Conservation (phyloP, 2,797 vertebrate species). For the Microctenopoma steveboyesi region DNA sequence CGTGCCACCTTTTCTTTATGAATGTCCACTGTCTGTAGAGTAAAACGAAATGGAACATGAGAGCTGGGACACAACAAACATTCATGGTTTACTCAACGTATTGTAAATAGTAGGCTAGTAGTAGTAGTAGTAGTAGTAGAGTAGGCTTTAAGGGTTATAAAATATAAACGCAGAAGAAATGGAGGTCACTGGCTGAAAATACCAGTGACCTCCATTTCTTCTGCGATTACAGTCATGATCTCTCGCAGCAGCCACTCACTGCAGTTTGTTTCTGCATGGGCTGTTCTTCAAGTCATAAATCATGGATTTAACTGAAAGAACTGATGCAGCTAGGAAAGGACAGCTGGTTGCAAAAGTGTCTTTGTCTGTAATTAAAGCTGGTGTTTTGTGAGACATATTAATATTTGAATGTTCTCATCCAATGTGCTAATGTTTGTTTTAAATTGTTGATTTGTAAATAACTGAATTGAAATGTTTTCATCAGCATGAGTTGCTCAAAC, state of each 20-base stretch:
- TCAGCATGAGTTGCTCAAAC: background rate
- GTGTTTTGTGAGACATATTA: too few relatives aligned
- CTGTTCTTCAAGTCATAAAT: conserved; percentile 54
- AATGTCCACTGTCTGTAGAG: conserved; percentile 95
- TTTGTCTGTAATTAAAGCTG: background rate
- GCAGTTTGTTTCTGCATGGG: conserved; percentile 7
- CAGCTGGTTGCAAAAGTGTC: background rate
- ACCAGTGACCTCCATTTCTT: conserved; percentile 53
- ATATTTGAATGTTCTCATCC: too few relatives aligned
- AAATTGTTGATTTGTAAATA: too few relatives aligned
- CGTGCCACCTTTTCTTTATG: conserved; percentile 99
- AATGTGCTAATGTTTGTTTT: background rate
- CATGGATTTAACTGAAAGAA: conserved; percentile 47
- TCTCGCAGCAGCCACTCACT: conserved; percentile 35
- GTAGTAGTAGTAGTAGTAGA: too few relatives aligned
- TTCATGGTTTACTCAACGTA: background rate
- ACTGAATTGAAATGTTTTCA: too few relatives aligned
- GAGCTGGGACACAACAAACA: background rate
- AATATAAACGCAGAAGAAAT: too few relatives aligned
- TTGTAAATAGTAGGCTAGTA: background rate
- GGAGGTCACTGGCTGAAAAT: conserved; percentile 17
- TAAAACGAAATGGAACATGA: conserved; percentile 14
- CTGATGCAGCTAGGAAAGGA: conserved; percentile 5
- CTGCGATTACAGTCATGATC: conserved; percentile 46
- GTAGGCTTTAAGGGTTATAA: too few relatives aligned